Conservation (phyloP, 2,888 invertebrate species). For the Napeogenes inachia region DNA sequence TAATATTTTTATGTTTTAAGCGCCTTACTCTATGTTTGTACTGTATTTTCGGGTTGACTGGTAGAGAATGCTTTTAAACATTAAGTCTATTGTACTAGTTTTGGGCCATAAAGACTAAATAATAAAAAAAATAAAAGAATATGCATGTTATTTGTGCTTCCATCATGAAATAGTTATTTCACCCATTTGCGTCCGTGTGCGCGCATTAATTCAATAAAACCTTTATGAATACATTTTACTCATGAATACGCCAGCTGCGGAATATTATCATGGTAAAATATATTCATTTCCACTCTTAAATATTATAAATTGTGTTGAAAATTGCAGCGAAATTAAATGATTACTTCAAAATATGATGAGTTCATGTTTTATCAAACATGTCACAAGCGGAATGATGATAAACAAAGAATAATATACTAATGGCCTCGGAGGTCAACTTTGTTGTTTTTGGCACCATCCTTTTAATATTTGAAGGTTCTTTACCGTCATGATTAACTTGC, state of each 20-base stretch:
- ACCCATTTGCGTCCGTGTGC: constrained; percentile 47
- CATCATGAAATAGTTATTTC: constrained; percentile 33
- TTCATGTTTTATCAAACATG: constrained; percentile 20
- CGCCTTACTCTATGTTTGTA: no score
- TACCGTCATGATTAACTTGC: constrained; percentile 24
- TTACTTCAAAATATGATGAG: constrained; percentile 13
- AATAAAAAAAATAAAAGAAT: constrained; percentile 2
- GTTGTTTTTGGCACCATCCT: constrained; percentile 30
- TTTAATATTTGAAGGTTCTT: constrained; percentile 27
- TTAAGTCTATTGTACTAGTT: no score
- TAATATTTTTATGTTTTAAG: constrained; percentile 2
- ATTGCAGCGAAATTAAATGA: no score
- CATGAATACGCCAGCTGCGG: constrained; percentile 37
- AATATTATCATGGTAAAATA: constrained; percentile 13
- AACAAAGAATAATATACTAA: constrained; percentile 16
- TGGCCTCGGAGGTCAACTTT: constrained; percentile 23
- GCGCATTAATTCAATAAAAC: constrained; percentile 63
- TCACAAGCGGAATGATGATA: constrained; percentile 19
- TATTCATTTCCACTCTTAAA: no score
- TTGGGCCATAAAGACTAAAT: no score
- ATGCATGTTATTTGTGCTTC: constrained; percentile 37
- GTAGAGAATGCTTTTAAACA: no score
- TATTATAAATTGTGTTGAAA: no score
- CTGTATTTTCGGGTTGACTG: no score
- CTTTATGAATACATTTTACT: constrained; percentile 39